A percentile compares a stretch with the other conserved stretches of the same genome.
These are phyloP conservation scores for Thecocarcelia acutangulata DNA, from an alignment of 2,888 invertebrate species.

Conservation along the genomic window DNA sequence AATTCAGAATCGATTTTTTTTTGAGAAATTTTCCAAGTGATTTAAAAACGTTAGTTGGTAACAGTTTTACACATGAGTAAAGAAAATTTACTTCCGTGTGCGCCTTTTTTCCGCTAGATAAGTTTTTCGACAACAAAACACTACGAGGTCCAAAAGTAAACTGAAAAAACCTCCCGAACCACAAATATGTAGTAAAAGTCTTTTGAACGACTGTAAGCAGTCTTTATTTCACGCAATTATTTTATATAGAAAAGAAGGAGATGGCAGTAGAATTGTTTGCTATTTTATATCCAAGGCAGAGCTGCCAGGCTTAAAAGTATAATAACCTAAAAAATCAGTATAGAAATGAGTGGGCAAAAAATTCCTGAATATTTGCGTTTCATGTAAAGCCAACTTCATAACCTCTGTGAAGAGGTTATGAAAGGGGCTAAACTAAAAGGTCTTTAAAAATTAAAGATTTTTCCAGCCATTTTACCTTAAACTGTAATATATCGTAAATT, in stretches of 20 bases:
- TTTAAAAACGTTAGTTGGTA: conserved; percentile 20
- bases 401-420: too few relatives aligned
- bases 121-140: conserved; percentile 44
- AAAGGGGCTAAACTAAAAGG: too few relatives aligned
- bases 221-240: not conserved
- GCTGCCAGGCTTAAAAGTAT: not conserved
- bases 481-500: too few relatives aligned
- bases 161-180: conserved; percentile 44
- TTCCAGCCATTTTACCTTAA: too few relatives aligned
- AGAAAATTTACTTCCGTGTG: conserved; percentile 28
- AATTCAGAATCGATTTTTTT: conserved; percentile 26
- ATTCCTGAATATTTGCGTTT: too few relatives aligned
- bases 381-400: too few relatives aligned
- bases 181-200: conserved; percentile 23
- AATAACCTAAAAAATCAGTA: too few relatives aligned
- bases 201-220: not conserved
- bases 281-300: not conserved
- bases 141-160: conserved; percentile 60
- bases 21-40: conserved; percentile 22
- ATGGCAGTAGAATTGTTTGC: not conserved
- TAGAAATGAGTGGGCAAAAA: too few relatives aligned
- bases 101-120: conserved; percentile 37
- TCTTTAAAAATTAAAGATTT: too few relatives aligned
- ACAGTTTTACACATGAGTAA: conserved; percentile 23
- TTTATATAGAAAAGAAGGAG: conserved; percentile 10